Conservation (phyloP, 2,113 vertebrate genomes). For the Megaceryle maxima region DNA sequence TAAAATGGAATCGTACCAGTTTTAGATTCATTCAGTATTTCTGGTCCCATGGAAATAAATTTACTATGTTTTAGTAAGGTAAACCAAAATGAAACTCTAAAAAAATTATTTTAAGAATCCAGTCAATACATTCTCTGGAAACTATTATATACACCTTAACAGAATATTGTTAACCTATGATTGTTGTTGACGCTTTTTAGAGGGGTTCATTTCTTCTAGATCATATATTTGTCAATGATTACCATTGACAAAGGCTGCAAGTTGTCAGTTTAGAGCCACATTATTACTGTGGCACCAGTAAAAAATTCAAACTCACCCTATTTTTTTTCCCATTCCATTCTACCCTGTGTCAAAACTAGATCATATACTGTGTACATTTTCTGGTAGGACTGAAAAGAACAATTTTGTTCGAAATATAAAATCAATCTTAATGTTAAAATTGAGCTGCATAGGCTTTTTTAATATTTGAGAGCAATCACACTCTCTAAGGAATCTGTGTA, state of each 20-base stretch:
- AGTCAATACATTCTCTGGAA: not conserved
- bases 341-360: not conserved
- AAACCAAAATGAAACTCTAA: not conserved
- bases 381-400: slow-evolving; percentile 23
- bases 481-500: slow-evolving; percentile 68
- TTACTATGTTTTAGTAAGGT: not conserved
- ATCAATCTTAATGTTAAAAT: slow-evolving; percentile 50
- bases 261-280: not conserved
- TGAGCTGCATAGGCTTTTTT: slow-evolving; percentile 47
- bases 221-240: not conserved
- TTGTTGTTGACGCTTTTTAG: not conserved
- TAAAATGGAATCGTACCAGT: not conserved
- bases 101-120: not conserved
- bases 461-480: slow-evolving; percentile 65
- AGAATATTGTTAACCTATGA: not conserved
- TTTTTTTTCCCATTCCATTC: not conserved
- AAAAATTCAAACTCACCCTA: not conserved
- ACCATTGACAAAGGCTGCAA: not conserved
- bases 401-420: slow-evolving; percentile 56
- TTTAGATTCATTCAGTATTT: not conserved
- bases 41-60: not conserved
- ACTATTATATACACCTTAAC: not conserved
- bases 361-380: slow-evolving; percentile 7
- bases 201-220: not conserved
- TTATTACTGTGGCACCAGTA: not conserved